Evolutionary conservation across 1,140 invertebrate species (phyloP), one percentile per base, ranked within the genome.

Genomic region (Dinothrombium tinctorium): DNA sequence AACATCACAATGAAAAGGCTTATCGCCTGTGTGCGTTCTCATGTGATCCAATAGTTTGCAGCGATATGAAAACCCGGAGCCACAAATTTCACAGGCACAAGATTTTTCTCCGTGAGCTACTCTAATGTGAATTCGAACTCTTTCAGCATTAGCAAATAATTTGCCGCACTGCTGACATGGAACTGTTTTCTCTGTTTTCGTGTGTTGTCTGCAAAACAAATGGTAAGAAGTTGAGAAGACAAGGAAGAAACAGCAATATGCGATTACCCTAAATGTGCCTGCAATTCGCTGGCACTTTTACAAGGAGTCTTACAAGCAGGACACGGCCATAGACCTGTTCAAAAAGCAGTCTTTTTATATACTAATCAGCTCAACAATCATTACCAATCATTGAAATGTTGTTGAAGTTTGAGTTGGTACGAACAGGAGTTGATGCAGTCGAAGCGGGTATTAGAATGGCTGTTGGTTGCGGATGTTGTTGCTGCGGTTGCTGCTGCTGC

Each of bases 11-110:
- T 51, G 47, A 31, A 54, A 54, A 22, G 52, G 52, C 37, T 51
- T 53, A 35, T 54, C 52, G 28, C 52, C 52, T 46, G 20, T 49
- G 32, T 51, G 49, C 15, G 51, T 52, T 28, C 49, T 33, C 49
- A 51, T 53, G 33, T 53, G 52, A 40, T 51, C 49, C 14, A 51
- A 32, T 21, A 53, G 42, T 39, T 53, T 53, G 40, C 52, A 53
- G 12, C 48, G 47, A 41, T 53, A 53, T 35, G 49, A 51, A 29
- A 53, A 53, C 15, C 48, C 46, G 37, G 46, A 50, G 19, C 51
- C 51, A 46, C 52, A 53, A 32, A 53, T 49, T 41, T 50, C 48
- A 45, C 51, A 53, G 7, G 47, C 31, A 40, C 47, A 50, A 19
- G 51, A 46, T 37, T 53, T 53, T 37, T 52, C 48, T 5, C 51